These are phyloP conservation scores for Tringa solitaria DNA, from an alignment of 2,113 vertebrate genomes.

Conservation along the genomic window DNA sequence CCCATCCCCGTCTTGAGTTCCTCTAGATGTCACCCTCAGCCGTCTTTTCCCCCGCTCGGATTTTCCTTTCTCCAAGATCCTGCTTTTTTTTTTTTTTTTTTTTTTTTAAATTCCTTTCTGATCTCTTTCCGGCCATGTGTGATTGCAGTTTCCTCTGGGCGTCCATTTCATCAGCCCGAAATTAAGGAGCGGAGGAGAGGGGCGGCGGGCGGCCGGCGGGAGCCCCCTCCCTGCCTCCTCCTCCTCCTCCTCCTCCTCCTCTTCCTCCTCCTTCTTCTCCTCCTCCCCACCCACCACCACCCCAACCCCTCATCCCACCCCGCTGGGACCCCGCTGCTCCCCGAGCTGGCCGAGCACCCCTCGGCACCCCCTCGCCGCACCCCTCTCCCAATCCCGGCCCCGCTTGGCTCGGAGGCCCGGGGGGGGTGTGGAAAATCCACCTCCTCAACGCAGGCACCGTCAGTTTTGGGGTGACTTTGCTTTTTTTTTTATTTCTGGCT, in stretches of 20 bases:
- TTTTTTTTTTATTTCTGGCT: not conserved
- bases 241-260: too few relatives aligned
- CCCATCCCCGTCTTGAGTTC: not conserved
- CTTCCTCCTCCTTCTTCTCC: too few relatives aligned
- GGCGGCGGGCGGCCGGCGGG: not conserved
- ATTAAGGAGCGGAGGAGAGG: not conserved
- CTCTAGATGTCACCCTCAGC: slow-evolving; percentile 45
- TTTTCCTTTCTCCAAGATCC: slow-evolving; percentile 42
- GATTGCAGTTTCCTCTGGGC: slow-evolving; percentile 75
- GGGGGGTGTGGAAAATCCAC: not conserved
- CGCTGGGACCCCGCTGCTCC: not conserved
- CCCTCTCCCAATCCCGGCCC: not conserved
- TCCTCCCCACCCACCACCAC: not conserved
- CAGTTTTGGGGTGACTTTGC: not conserved
- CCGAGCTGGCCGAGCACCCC: not conserved
- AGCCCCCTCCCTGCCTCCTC: not conserved
- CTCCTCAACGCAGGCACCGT: not conserved
- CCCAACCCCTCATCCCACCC: not conserved
- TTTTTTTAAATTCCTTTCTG: slow-evolving; percentile 56
- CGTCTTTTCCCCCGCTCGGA: not conserved
- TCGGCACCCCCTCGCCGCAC: not conserved
- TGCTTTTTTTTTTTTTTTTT: slow-evolving; percentile 13
- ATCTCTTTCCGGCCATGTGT: slow-evolving; percentile 81
- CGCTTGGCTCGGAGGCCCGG: not conserved
- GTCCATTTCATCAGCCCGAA: slow-evolving; percentile 31